Evolutionary conservation across 2,797 vertebrate species (phyloP).

Genomic region (Coluber constrictor): DNA sequence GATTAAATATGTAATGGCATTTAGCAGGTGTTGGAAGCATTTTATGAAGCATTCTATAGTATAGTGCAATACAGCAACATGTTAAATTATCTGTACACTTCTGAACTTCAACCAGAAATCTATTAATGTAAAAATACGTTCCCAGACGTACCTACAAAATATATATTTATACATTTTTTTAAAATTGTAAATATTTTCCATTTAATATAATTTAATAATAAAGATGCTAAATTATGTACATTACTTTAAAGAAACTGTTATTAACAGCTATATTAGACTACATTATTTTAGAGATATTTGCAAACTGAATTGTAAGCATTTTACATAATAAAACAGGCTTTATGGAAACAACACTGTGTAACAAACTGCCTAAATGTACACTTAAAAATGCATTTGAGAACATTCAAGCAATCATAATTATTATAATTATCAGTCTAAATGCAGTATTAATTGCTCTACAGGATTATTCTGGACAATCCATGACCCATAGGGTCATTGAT

Average conservation of each 20-base stretch:
- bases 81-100: conserved; percentile 55
- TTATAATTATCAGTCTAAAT: too few species aligned
- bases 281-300: background rate
- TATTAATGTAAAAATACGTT: conserved; percentile 54
- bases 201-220: background rate
- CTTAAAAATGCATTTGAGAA: background rate
- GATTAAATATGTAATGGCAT: conserved; percentile 70
- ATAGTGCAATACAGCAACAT: conserved; percentile 61
- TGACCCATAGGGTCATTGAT: too few species aligned
- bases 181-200: background rate
- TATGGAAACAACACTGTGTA: background rate
- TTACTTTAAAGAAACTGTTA: background rate
- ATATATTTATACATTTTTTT: background rate
- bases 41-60: conserved; percentile 52
- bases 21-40: conserved; percentile 69
- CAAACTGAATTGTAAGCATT: background rate
- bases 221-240: background rate
- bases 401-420: background rate
- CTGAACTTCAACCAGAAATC: conserved; percentile 63
- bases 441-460: background rate
- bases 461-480: too few species aligned
- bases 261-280: background rate
- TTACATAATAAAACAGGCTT: background rate
- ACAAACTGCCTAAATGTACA: background rate
- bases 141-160: conserved; percentile 63